These are phyloP conservation scores for Sepioteuthis lessoniana DNA, from an alignment of 2,888 invertebrate species.

Conservation along the genomic window DNA sequence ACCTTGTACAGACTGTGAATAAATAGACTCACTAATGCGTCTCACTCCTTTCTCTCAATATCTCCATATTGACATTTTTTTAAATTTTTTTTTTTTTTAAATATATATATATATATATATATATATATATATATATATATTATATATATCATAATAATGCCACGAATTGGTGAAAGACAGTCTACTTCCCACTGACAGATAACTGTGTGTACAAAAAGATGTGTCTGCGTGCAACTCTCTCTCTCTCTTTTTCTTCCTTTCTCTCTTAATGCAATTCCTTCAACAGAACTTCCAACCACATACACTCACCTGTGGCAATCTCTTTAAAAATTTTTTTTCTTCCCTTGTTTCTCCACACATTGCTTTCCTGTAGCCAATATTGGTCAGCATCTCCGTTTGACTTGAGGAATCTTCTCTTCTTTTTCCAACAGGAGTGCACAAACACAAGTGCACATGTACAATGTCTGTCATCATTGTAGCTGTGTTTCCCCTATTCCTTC, in stretches of 20 bases:
- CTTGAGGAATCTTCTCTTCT: no score
- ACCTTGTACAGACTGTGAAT: constrained; percentile 48
- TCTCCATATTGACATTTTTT: neutral
- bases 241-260: neutral
- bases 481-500: neutral
- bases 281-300: neutral
- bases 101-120: neutral
- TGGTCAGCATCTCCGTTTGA: neutral
- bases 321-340: neutral
- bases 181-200: neutral
- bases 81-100: neutral
- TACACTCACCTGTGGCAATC: neutral
- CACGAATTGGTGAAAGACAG: neutral
- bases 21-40: constrained; percentile 41
- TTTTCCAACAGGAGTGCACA: no score
- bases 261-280: neutral
- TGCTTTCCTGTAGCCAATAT: neutral
- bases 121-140: no score
- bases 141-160: neutral
- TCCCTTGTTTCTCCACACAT: neutral
- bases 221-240: neutral
- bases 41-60: neutral
- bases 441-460: no score
- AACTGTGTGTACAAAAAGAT: neutral
- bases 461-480: neutral